Evolutionary conservation across 1,140 invertebrate genomes (phyloP).

Genomic region (Stenopsyche tienmushanensis): DNA sequence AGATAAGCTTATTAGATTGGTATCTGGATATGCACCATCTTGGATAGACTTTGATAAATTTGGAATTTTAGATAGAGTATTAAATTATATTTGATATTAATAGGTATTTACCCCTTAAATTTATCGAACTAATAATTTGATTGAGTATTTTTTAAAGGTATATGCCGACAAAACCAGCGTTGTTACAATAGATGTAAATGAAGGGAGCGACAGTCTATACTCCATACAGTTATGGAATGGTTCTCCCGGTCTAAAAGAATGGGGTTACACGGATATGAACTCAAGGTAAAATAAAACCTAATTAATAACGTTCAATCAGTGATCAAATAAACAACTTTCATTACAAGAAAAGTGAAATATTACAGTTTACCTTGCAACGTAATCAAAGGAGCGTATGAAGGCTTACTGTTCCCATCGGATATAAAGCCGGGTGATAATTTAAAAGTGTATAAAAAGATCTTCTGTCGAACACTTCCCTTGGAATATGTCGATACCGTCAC

Average conservation of each 20-base stretch:
- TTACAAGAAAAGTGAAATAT: neutral
- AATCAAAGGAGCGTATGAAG: slow-evolving; percentile 63
- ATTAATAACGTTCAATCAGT: neutral
- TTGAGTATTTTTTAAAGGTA: slow-evolving; percentile 49
- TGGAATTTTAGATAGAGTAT: slow-evolving; percentile 78
- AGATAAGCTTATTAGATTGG: slow-evolving; percentile 70
- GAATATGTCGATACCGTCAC: slow-evolving; percentile 50
- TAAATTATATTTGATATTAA: slow-evolving; percentile 11
- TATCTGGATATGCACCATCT: slow-evolving; percentile 66
- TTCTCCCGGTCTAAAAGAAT: slow-evolving; percentile 59
- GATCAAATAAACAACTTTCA: neutral
- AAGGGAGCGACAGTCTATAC: slow-evolving; percentile 46
- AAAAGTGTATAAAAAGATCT: slow-evolving; percentile 64
- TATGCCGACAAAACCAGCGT: slow-evolving; percentile 61
- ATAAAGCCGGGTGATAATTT: slow-evolving; percentile 57
- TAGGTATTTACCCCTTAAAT: slow-evolving; percentile 13
- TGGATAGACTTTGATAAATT: slow-evolving; percentile 75
- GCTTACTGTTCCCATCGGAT: slow-evolving; percentile 59
- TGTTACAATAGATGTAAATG: slow-evolving; percentile 54
- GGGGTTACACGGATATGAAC: slow-evolving; percentile 54
- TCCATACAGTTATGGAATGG: slow-evolving; percentile 61
- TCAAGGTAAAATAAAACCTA: slow-evolving; percentile 21
- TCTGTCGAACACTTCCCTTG: slow-evolving; percentile 66
- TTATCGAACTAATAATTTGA: neutral
- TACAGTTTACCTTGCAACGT: slow-evolving; percentile 55